phyloP scores from a whole-genome alignment of 2,113 vertebrate genomes.

The Panurus biarmicus region DNA sequence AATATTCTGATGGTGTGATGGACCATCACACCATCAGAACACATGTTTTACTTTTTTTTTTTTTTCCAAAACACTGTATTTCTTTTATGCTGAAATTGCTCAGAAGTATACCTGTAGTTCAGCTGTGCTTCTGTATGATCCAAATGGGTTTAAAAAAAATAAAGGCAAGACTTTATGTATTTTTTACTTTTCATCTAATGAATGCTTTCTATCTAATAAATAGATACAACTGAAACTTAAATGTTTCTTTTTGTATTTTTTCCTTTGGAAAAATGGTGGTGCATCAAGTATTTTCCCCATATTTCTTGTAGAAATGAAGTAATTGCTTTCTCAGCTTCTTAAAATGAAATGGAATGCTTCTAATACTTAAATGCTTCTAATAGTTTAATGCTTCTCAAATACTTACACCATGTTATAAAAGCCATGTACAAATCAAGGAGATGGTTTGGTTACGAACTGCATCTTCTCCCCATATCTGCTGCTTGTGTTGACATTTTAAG shows the following conservation, averaged over 20 bases:
- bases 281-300: background rate
- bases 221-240: background rate
- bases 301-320: background rate
- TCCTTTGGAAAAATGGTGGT: background rate
- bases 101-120: background rate
- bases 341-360: background rate
- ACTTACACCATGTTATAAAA: background rate
- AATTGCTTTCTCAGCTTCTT: background rate
- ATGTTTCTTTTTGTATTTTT: background rate
- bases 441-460: background rate
- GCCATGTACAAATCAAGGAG: background rate
- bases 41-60: background rate
- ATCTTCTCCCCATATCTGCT: background rate
- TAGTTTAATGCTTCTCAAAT: background rate
- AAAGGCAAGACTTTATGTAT: background rate
- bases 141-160: background rate
- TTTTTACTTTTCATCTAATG: background rate
- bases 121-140: background rate
- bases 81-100: background rate
- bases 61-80: no score
- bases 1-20: background rate
- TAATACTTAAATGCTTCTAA: background rate
- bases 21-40: no score
- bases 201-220: background rate
- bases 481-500: background rate